phyloP scores from a whole-genome alignment of 2,797 vertebrate genomes.

The Parauchenoglanis ngamensis region DNA sequence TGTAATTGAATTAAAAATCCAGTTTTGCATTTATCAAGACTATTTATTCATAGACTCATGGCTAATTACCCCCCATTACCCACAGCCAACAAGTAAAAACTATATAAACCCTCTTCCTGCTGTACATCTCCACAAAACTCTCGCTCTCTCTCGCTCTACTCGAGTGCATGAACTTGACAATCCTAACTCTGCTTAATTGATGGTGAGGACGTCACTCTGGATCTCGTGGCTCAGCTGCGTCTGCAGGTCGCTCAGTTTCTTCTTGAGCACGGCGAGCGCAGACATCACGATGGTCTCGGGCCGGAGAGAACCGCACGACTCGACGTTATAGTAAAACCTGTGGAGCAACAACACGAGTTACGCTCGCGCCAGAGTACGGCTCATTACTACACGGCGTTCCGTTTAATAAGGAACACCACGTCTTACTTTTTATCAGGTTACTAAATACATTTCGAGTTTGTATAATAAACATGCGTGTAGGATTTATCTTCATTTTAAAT shows the following conservation, averaged over 20 bases:
- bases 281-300: conserved; percentile 97
- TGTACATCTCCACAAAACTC: conserved; percentile 12
- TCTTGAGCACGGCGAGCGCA: conserved; percentile 90
- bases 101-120: background rate
- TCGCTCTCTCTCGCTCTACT: background rate
- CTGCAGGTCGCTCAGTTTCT: conserved; percentile 96
- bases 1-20: background rate
- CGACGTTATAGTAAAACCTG: conserved; percentile 97
- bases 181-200: conserved; percentile 78
- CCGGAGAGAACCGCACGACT: conserved; percentile 93
- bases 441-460: background rate
- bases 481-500: background rate
- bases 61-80: conserved; percentile 2
- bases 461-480: background rate
- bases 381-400: background rate
- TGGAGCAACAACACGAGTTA: background rate
- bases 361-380: background rate
- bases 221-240: conserved; percentile 97
- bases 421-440: background rate
- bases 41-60: background rate
- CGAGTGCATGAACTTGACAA: background rate
- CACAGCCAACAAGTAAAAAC: conserved; percentile 16
- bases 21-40: background rate
- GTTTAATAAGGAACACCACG: background rate
- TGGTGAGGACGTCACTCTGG: conserved; percentile 96